phyloP scores from a whole-genome alignment of 1,140 invertebrate species.

The Charaxes varanes region DNA sequence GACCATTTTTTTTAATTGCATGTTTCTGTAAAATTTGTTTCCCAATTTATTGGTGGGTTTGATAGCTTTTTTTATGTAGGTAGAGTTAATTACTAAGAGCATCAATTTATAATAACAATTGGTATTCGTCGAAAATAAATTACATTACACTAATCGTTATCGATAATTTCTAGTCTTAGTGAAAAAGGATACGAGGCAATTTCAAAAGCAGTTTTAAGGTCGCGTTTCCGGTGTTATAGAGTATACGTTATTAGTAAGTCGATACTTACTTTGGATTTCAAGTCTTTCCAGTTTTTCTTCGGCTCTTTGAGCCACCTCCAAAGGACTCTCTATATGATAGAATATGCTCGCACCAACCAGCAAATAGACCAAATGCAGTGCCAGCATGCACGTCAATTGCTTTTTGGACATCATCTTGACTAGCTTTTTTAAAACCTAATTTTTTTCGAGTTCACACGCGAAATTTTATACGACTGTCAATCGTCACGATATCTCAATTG shows the following conservation, averaged over 20 bases:
- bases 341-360: constrained; percentile 86
- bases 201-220: constrained; percentile 30
- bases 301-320: constrained; percentile 76
- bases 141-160: no score
- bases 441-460: constrained; percentile 1
- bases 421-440: constrained; percentile 27
- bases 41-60: no score
- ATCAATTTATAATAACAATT: no score
- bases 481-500: constrained; percentile 27
- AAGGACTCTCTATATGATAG: constrained; percentile 82
- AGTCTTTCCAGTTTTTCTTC: constrained; percentile 77
- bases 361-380: constrained; percentile 84
- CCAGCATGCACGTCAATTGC: constrained; percentile 84
- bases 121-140: no score
- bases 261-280: constrained; percentile 82
- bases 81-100: no score
- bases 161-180: constrained; percentile 16
- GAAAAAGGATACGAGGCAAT: constrained; percentile 29
- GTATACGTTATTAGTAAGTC: constrained; percentile 20
- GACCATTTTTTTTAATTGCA: neutral
- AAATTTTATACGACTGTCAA: constrained; percentile 5
- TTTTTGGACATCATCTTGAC: constrained; percentile 85
- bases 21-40: no score
- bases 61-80: no score
- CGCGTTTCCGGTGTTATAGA: constrained; percentile 18